phyloP scores from a whole-genome alignment of 1,140 invertebrate species.

The Paraescarpia echinospica region DNA sequence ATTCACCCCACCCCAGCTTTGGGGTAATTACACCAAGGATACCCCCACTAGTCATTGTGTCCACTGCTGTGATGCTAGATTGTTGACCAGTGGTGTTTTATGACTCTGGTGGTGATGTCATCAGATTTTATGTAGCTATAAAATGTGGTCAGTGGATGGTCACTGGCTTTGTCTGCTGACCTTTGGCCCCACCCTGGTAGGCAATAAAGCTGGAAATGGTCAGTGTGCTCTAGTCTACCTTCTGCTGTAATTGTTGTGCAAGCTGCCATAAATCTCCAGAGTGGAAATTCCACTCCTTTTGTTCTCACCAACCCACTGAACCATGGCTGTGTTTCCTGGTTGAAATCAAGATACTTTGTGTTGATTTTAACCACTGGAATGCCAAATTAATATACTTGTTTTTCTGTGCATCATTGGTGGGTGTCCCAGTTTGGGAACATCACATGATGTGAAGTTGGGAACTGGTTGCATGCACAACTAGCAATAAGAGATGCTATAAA shows the following conservation, averaged over 20 bases:
- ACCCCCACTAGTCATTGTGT: not conserved
- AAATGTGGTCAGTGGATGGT: not conserved
- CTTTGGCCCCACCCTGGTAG: not conserved
- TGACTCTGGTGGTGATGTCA: not conserved
- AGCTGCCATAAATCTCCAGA: not conserved
- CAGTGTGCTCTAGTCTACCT: not conserved
- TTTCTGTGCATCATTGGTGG: not conserved
- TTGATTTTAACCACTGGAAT: not conserved
- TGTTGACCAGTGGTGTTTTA: not conserved
- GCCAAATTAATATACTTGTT: not conserved
- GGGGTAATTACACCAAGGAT: not conserved
- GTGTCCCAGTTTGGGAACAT: not conserved
- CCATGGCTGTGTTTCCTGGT: not conserved
- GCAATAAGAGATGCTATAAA: not conserved
- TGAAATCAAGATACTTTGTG: not conserved
- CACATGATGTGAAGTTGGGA: not conserved
- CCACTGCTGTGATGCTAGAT: not conserved
- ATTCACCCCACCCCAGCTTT: not conserved
- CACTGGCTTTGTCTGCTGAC: not conserved
- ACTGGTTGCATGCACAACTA: not conserved
- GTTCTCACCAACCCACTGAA: not conserved
- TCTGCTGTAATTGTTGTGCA: not conserved
- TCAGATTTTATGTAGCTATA: not conserved
- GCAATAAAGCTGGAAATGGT: not conserved
- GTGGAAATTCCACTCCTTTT: not conserved